Percentiles rank a stretch among this genome's conserved stretches.
Conservation (phyloP, 1,140 invertebrate genomes). For the Drosophila leontia region DNA sequence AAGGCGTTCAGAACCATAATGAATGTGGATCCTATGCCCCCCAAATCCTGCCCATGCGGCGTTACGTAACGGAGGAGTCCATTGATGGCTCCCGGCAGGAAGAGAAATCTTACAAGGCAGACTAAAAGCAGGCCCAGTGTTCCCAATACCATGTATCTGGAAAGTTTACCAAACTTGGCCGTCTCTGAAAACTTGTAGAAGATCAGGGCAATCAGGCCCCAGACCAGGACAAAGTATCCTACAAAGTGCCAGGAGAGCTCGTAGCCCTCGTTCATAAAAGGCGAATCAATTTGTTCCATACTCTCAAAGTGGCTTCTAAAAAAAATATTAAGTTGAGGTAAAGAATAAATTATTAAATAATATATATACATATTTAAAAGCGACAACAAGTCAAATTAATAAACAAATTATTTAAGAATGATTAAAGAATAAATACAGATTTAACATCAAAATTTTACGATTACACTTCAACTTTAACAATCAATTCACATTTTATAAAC, state of each 20-base stretch:
- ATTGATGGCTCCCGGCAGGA: conserved; percentile 89
- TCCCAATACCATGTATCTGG: conserved; percentile 48
- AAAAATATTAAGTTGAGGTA: not conserved
- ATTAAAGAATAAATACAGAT: too few relatives aligned
- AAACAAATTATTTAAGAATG: too few relatives aligned
- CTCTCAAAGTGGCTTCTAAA: conserved; percentile 44
- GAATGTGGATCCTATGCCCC: conserved; percentile 23
- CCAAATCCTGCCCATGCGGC: conserved; percentile 85
- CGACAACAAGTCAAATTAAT: not conserved
- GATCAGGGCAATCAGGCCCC: conserved; percentile 49
- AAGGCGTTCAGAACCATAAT: conserved; percentile 86
- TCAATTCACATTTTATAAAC: not conserved
- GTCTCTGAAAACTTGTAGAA: conserved; percentile 68
- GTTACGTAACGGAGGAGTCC: conserved; percentile 92
- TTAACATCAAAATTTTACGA: too few relatives aligned
- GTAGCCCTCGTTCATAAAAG: not conserved
- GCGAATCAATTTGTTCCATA: not conserved
- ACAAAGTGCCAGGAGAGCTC: conserved; percentile 52
- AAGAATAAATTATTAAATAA: not conserved
- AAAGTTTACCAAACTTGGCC: conserved; percentile 62
- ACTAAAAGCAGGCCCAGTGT: conserved; percentile 43
- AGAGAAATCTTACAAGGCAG: conserved; percentile 59
- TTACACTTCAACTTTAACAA: not conserved
- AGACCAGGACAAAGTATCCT: conserved; percentile 29
- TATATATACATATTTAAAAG: not conserved